These are phyloP conservation scores for Ianthella basta DNA, from an alignment of 37 sponge, comb jelly and placozoan species.

Conservation along the genomic window DNA sequence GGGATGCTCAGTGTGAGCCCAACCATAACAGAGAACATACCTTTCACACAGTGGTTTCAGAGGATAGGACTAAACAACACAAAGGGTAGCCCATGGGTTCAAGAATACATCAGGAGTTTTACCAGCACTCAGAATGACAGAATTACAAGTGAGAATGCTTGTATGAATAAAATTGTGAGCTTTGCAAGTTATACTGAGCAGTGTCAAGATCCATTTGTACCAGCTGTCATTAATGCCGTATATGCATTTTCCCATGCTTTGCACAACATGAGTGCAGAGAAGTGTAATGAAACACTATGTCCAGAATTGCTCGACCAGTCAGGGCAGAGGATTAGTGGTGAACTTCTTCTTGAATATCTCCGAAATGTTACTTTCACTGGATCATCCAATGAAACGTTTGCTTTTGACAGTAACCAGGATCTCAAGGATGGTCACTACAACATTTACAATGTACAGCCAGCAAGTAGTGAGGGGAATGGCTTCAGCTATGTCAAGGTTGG, in stretches of 20 bases:
- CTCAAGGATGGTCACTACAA: conserved; percentile 12
- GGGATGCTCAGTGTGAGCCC: conserved; percentile 57
- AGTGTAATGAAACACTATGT: conserved; percentile 49
- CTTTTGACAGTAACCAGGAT: conserved; percentile 67
- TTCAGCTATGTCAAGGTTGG: conserved; percentile 32
- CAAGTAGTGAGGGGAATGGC: neutral
- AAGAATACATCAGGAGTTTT: conserved; percentile 62
- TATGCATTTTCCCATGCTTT: conserved; percentile 73
- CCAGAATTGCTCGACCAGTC: neutral
- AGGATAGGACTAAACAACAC: conserved; percentile 48
- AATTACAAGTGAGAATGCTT: neutral
- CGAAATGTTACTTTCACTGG: conserved; percentile 51
- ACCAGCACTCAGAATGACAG: conserved; percentile 38
- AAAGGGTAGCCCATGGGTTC: conserved; percentile 62
- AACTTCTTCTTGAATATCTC: conserved; percentile 34
- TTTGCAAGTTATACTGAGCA: neutral
- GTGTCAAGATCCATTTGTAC: conserved; percentile 40
- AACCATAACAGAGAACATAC: neutral
- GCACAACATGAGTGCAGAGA: conserved; percentile 29
- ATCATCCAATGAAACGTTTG: conserved; percentile 16
- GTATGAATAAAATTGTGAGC: neutral
- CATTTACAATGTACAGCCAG: conserved; percentile 40
- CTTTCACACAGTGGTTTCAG: conserved; percentile 51
- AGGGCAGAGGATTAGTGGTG: conserved; percentile 12
- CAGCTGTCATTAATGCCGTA: conserved; percentile 70